Conservation (phyloP, 2,113 vertebrate species). For the Archocentrus centrarchus region DNA sequence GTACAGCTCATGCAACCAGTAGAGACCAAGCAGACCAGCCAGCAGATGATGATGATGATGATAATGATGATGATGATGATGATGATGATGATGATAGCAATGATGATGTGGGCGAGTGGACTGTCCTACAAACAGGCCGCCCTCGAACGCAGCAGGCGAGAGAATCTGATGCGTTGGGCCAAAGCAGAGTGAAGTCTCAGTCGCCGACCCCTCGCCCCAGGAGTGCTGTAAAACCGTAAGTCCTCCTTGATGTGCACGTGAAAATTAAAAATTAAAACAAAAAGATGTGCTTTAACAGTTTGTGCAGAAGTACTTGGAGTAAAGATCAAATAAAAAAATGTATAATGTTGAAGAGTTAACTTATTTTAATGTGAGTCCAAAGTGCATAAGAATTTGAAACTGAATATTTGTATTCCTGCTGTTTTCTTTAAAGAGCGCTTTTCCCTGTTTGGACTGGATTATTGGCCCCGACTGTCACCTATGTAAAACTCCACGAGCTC, state of each 20-base stretch:
- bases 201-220: constrained; percentile 12
- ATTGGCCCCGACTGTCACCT: constrained; percentile 66
- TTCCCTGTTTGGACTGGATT: constrained; percentile 79
- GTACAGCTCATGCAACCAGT: constrained; percentile 2
- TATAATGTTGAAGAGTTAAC: rapidly evolving
- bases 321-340: not conserved
- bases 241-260: rapidly evolving
- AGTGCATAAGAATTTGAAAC: not conserved
- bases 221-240: constrained; percentile 47
- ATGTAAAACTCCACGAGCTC: constrained; percentile 65
- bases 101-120: constrained; percentile 37
- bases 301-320: not conserved
- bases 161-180: not conserved
- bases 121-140: not conserved
- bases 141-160: constrained; percentile 17
- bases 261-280: not conserved
- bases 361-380: not conserved
- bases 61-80: not conserved
- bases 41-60: not conserved
- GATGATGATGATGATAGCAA: not conserved
- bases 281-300: not conserved
- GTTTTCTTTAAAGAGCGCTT: constrained; percentile 49
- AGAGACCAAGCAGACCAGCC: not conserved
- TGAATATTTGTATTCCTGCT: not conserved
- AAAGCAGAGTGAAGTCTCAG: constrained; percentile 8